A percentile compares a stretch with the other conserved stretches of the same genome.
Evolutionary conservation across 2,113 vertebrate species (phyloP).

Genomic region (Tringa solitaria): DNA sequence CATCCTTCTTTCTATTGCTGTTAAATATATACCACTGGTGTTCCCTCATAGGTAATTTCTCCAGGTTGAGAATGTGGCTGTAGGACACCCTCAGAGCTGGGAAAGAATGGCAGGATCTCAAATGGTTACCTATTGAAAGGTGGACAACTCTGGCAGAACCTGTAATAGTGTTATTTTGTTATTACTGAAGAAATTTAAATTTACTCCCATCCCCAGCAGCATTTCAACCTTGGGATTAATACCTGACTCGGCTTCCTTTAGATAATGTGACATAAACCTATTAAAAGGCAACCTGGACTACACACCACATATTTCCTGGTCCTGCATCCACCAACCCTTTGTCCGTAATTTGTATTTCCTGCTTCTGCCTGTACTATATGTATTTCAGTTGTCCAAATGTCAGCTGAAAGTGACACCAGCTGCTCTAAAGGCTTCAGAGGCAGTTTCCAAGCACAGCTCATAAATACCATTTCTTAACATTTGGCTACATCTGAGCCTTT

Average conservation of each 20-base stretch:
- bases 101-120: neutral
- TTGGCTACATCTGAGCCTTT: neutral
- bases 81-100: neutral
- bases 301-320: neutral
- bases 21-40: rapidly evolving
- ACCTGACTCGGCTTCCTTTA: rapidly evolving
- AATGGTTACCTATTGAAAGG: neutral
- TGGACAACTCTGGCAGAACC: neutral
- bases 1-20: neutral
- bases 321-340: neutral
- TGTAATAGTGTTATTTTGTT: neutral
- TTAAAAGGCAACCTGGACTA: neutral
- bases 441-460: neutral
- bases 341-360: neutral
- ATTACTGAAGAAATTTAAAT: neutral
- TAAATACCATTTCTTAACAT: neutral
- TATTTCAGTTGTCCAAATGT: neutral
- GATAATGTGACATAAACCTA: neutral
- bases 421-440: neutral
- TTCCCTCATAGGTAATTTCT: neutral
- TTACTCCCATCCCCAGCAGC: neutral
- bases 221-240: neutral
- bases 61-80: neutral
- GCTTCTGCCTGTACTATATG: neutral
- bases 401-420: constrained; percentile 30